Percentiles rank a stretch among this genome's conserved stretches.
Conservation (phyloP, 2,113 vertebrate species). For the Holacanthus passer region DNA sequence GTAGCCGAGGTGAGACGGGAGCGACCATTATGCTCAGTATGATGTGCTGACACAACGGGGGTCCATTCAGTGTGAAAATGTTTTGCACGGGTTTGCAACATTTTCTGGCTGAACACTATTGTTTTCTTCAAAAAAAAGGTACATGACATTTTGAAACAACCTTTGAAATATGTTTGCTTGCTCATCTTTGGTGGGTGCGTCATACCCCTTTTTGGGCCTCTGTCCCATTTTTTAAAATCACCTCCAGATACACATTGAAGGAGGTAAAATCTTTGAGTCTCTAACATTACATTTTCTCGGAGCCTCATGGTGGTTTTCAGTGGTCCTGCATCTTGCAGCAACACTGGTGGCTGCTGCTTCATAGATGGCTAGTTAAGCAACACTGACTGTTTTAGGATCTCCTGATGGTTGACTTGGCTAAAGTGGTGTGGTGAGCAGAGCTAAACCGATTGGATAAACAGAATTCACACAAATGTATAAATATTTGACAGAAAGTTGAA, state of each 20-base stretch:
- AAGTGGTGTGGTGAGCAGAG: not conserved
- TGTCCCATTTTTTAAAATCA: not conserved
- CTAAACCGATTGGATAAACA: not conserved
- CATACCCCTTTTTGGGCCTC: not conserved
- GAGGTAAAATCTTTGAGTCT: not conserved
- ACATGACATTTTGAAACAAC: not conserved
- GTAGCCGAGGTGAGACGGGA: constrained; percentile 9
- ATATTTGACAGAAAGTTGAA: not conserved
- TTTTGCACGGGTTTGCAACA: constrained; percentile 11
- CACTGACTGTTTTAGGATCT: not conserved
- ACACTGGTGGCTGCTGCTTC: not conserved
- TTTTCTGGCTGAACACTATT: constrained; percentile 1
- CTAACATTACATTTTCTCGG: not conserved
- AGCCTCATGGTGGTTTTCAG: not conserved
- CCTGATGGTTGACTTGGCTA: not conserved
- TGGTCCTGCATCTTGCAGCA: not conserved
- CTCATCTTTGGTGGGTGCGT: not conserved
- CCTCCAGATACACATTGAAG: not conserved
- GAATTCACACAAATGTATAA: not conserved
- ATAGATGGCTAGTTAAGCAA: not conserved
- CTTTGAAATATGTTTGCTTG: not conserved
- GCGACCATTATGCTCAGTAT: constrained; percentile 17
- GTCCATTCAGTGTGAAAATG: constrained; percentile 16
- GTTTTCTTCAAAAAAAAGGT: not conserved
- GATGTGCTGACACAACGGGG: constrained; percentile 36